phyloP scores from a whole-genome alignment of 2,888 invertebrate species.

The Macrostomum cliftonense region DNA sequence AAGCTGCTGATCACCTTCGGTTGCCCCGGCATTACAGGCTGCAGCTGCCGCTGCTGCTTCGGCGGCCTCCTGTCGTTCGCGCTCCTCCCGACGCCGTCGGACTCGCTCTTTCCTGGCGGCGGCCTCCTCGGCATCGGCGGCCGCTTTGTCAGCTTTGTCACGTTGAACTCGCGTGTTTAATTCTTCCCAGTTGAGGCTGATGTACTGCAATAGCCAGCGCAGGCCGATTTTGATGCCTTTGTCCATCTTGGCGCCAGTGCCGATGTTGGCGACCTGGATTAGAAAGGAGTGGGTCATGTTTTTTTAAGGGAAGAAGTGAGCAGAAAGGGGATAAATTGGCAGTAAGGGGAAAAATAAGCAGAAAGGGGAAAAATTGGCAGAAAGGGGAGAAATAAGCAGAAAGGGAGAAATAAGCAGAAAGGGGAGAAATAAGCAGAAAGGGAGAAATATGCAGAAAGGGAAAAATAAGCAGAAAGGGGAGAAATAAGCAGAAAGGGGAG shows the following conservation, averaged over 20 bases:
- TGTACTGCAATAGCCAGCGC: slow-evolving; percentile 50
- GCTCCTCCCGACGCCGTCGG: slow-evolving; percentile 29
- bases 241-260: slow-evolving; percentile 45
- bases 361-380: neutral
- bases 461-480: neutral
- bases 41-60: too few species aligned
- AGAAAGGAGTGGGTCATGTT: neutral
- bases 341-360: neutral
- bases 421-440: neutral
- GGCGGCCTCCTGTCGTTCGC: slow-evolving; percentile 17
- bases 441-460: neutral
- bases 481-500: neutral
- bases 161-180: slow-evolving; percentile 48
- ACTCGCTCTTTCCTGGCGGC: slow-evolving; percentile 39
- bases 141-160: slow-evolving; percentile 45
- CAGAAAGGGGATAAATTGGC: neutral
- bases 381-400: neutral
- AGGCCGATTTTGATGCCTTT: slow-evolving; percentile 44
- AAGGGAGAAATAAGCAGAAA: neutral
- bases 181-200: slow-evolving; percentile 48
- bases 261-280: slow-evolving; percentile 24
- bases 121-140: slow-evolving; percentile 41
- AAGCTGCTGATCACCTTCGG: too few species aligned
- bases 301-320: too few species aligned
- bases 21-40: too few species aligned